These are phyloP conservation scores for Leucosticte australis DNA, from an alignment of 2,113 vertebrate species.

Conservation along the genomic window DNA sequence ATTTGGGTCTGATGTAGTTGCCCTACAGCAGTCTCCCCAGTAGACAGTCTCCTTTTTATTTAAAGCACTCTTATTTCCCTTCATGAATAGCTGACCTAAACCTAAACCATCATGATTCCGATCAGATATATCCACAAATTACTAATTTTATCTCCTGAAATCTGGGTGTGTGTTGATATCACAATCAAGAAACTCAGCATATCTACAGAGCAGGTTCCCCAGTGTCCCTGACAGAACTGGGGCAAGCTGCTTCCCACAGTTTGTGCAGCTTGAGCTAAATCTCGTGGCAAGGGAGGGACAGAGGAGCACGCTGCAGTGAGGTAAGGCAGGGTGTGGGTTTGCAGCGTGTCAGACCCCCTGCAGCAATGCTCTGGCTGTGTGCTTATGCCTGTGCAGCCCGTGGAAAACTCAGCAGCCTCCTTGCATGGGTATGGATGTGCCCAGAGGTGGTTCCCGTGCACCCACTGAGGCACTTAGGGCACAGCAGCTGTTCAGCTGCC, in stretches of 20 bases:
- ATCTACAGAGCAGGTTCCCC: neutral
- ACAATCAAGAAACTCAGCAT: neutral
- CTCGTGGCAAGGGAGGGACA: neutral
- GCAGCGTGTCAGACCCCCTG: accelerated
- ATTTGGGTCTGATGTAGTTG: neutral
- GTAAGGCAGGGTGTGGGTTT: neutral
- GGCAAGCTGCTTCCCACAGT: neutral
- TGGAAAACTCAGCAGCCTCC: neutral
- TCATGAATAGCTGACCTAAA: neutral
- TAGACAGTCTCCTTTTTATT: neutral
- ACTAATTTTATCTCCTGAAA: neutral
- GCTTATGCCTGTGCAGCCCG: accelerated
- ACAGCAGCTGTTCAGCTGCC: neutral
- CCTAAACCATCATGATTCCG: neutral
- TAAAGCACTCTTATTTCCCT: neutral
- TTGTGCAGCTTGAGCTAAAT: neutral
- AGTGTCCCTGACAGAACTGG: neutral
- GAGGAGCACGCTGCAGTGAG: accelerated
- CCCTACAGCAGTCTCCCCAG: neutral
- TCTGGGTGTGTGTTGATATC: neutral
- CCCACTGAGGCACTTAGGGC: neutral
- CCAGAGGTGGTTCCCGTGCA: neutral
- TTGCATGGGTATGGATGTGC: accelerated
- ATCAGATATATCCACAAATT: neutral
- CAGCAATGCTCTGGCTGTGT: accelerated